Base-by-base conservation (phyloP, 2,888 invertebrate species). In the Rhyacophila evoluta region DNA sequence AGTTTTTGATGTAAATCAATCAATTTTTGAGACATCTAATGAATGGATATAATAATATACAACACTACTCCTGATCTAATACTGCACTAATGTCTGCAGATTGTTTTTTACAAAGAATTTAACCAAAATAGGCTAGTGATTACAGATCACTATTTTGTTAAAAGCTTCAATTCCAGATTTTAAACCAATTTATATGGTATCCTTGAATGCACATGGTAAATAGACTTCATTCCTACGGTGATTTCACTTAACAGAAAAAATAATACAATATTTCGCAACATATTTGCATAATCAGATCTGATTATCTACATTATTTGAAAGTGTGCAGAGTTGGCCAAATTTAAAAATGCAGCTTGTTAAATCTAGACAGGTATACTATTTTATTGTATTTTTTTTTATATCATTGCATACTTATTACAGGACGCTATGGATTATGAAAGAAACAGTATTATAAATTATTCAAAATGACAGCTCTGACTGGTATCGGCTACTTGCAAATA, bases 391-490 rank as follows among this genome's bases (percentile, higher is more conserved):
- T 39, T 55, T 55, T 55, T 55, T 55, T 8, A 12, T 55, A 25
- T 1, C 2, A 55, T 19, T 55, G 55, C 55, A 25, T 55, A 19
- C 55, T 55, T 55, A 55, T 55, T 55, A 55, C 19, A 12, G 55
- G 55, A 55, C 55, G 55, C 25, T 55, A 55, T 55, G 55, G 55
- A 55, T 55, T 55, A 55, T 55, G 55, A 55, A 55, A 55, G 15
- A 55, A 55, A 55, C 29, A 33, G 2, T 33, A 55, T 55, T 8
- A 55, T 19, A 6, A 19, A 55, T 55, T 19, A 55, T 55, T 8
- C 55, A 2, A n/a, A 25, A 5, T 55, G 55, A 55, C 55, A 55
- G 55, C 55, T 55, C 55, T 25, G 25, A 55, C 55, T 55, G 55
- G 25, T 55, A 1, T 55, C 19, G 25, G 55, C 55, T 55, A 55